Evolutionary conservation across 2,113 vertebrate species (phyloP).

Genomic region (Corythornis cristatus): DNA sequence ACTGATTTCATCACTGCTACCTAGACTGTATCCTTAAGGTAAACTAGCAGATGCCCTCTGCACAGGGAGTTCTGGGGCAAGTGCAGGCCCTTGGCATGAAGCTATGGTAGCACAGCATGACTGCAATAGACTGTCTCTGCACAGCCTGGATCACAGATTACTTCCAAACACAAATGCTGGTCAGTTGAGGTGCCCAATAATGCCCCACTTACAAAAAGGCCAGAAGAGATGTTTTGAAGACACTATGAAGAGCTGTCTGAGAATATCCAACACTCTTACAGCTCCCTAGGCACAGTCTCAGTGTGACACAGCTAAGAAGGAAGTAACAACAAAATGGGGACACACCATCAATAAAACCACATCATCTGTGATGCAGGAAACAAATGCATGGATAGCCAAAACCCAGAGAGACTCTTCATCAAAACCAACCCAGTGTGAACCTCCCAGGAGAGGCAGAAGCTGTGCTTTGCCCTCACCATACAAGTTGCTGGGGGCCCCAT

Average conservation of each 20-base stretch:
- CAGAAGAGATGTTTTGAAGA: background rate
- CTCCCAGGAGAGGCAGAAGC: background rate
- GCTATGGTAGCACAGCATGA: background rate
- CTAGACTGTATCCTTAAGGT: background rate
- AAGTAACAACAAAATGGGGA: background rate
- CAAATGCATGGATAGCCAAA: background rate
- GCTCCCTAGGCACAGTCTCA: background rate
- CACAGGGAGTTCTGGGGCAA: rapidly evolving
- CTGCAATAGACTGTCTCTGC: rapidly evolving
- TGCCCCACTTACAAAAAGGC: background rate
- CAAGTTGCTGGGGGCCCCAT: rapidly evolving
- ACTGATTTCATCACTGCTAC: background rate
- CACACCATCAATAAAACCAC: background rate
- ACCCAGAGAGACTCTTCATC: background rate
- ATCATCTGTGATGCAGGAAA: background rate
- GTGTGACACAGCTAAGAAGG: background rate
- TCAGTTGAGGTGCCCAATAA: background rate
- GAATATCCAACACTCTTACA: background rate
- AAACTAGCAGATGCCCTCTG: background rate
- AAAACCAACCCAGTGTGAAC: background rate
- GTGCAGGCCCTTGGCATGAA: background rate
- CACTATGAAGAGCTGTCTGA: background rate
- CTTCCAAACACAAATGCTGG: background rate
- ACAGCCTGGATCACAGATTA: rapidly evolving
- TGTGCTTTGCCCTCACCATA: background rate